Evolutionary conservation across 2,888 invertebrate species (phyloP), one percentile per base, ranked within the genome.

Genomic region (Drosophila leonis): DNA sequence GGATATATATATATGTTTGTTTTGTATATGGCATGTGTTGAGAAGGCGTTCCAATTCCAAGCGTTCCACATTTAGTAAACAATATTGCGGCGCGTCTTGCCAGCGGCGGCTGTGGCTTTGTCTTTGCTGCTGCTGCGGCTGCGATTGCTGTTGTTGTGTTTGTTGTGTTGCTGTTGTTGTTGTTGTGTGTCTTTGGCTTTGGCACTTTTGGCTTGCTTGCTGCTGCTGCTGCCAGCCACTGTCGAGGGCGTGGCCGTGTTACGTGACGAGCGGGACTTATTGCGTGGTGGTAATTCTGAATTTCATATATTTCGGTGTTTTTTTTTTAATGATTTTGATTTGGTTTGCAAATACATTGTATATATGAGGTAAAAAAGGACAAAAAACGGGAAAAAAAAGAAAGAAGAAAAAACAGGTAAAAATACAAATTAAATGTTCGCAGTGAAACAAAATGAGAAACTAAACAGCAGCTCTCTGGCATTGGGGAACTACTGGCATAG

Each of bases 231-330:
- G 64, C 76, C 74, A 51, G 74, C 75, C 51, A 64, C 78, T 39
- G 76, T 60, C 64, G 79, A 57, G 62, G 81, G 65, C 66, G 75
- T 71, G 65, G 80, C 73, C 72, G 88, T 69, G 69, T 81, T 90
- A 75, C 91, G 91, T 73, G 91, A 91, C 88, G 88, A 90, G 51
- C 91, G 91, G 82, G 90, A 91, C 85, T 92, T 91, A 88, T 91
- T 91, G 78, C 92, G 91, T 77, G 86, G 87, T 66, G 90, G 86
- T 69, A 84, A 70, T 82, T 91, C 90, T 91, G 90, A 82, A 84
- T 80, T 80, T 89, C 61, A 24, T 44, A 31, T n/a, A 12, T 48
- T 1, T n/a, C n/a, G n/a, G n/a, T 15, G 24, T 54, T 15, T 31
- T 6, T n/a, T 54, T 44, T 39, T 9, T 24, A 12, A 33, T 57